A percentile compares a stretch with the other conserved stretches of the same genome.
These are phyloP conservation scores for Brevipalpus yothersi DNA, from an alignment of 1,140 invertebrate genomes.

Conservation along the genomic window DNA sequence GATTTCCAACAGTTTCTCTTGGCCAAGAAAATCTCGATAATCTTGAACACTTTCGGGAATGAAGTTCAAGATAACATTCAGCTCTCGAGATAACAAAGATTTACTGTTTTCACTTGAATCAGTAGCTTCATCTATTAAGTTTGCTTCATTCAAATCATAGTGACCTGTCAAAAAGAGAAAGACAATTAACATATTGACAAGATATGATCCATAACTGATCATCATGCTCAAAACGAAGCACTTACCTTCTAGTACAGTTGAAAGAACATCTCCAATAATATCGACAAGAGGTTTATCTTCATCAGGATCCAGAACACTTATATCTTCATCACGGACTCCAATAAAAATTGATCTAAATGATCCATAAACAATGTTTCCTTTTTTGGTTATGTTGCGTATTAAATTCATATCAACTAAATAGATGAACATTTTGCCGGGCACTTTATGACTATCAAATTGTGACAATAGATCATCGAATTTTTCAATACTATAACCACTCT, in stretches of 20 bases:
- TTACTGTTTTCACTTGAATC: neutral
- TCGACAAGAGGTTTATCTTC: neutral
- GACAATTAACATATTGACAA: neutral
- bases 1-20: neutral
- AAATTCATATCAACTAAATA: neutral
- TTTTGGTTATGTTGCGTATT: neutral
- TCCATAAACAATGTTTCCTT: neutral
- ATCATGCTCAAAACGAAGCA: neutral
- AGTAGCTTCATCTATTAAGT: neutral
- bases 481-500: neutral
- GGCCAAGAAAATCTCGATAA: neutral
- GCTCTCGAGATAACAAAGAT: neutral
- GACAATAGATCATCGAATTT: neutral
- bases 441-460: neutral
- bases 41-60: slow-evolving; percentile 4
- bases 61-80: slow-evolving; percentile 5
- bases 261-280: neutral
- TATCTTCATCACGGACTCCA: neutral
- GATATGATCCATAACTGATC: neutral
- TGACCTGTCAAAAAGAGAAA: neutral
- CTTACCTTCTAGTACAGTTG: neutral
- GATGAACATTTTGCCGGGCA: neutral
- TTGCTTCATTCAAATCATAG: neutral
- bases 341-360: neutral
- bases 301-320: neutral